These are phyloP conservation scores for Orius insidiosus DNA, from an alignment of 1,140 invertebrate species.

Conservation along the genomic window DNA sequence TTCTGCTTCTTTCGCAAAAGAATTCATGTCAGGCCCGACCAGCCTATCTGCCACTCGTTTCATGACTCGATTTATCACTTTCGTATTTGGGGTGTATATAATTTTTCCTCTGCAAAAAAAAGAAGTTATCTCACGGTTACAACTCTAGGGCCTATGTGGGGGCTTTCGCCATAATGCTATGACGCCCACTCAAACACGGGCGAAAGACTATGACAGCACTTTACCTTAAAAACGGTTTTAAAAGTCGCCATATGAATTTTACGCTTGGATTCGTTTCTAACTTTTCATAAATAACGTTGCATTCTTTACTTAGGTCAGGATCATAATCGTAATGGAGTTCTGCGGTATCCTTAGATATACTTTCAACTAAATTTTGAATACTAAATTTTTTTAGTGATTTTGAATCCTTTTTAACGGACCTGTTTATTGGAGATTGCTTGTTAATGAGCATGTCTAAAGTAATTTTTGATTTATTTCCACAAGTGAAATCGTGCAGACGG, in stretches of 20 bases:
- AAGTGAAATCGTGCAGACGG: conserved; percentile 8
- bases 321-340: conserved; percentile 15
- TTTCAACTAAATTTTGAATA: background rate
- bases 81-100: conserved; percentile 19
- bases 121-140: no score
- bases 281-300: conserved; percentile 17
- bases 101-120: conserved; percentile 21
- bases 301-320: conserved; percentile 10
- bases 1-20: background rate
- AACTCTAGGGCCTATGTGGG: no score
- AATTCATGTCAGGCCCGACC: background rate
- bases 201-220: no score
- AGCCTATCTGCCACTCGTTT: conserved; percentile 12
- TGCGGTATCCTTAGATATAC: background rate
- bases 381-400: background rate
- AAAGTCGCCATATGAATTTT: conserved; percentile 15
- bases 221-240: conserved; percentile 20
- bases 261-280: conserved; percentile 13
- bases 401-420: no score
- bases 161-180: no score
- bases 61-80: conserved; percentile 16
- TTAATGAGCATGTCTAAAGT: conserved; percentile 2
- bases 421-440: no score
- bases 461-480: conserved; percentile 8
- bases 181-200: no score